These are phyloP conservation scores for Tetragnatha montana DNA, from an alignment of 2,888 invertebrate species.

Conservation along the genomic window DNA sequence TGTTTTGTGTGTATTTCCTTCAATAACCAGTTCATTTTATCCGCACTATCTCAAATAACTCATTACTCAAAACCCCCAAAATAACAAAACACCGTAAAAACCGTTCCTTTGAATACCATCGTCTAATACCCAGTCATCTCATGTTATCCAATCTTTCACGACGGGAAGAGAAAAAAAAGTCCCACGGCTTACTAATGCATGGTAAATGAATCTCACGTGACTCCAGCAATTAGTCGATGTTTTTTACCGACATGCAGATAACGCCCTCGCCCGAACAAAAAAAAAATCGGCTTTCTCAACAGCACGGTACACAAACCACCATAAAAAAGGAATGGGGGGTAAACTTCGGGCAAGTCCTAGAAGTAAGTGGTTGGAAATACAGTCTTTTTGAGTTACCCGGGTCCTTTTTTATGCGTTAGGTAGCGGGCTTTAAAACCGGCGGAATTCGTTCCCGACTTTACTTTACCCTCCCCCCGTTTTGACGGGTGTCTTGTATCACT, in stretches of 20 bases:
- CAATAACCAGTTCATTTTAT: too few relatives aligned
- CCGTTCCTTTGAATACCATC: too few relatives aligned
- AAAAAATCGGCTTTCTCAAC: neutral
- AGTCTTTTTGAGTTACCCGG: neutral
- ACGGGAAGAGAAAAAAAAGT: too few relatives aligned
- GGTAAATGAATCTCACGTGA: neutral
- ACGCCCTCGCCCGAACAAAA: neutral
- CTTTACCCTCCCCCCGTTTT: constrained; percentile 24
- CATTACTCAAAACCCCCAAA: too few relatives aligned
- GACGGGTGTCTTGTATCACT: constrained; percentile 65
- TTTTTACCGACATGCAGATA: neutral
- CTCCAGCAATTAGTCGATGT: neutral
- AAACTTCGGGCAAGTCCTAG: neutral
- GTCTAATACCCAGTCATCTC: too few relatives aligned
- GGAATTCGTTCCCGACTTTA: constrained; percentile 35
- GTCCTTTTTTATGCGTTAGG: constrained; percentile 9
- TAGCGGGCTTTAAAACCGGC: constrained; percentile 10
- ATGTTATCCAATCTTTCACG: too few relatives aligned
- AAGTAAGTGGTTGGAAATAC: neutral
- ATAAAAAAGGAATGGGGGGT: neutral
- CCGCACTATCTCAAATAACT: too few relatives aligned
- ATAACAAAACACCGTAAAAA: too few relatives aligned
- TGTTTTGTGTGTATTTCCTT: too few relatives aligned
- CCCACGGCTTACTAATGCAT: neutral
- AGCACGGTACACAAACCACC: neutral